Evolutionary conservation across 1,140 invertebrate species (phyloP).

Genomic region (Stegodyphus mimosarum): DNA sequence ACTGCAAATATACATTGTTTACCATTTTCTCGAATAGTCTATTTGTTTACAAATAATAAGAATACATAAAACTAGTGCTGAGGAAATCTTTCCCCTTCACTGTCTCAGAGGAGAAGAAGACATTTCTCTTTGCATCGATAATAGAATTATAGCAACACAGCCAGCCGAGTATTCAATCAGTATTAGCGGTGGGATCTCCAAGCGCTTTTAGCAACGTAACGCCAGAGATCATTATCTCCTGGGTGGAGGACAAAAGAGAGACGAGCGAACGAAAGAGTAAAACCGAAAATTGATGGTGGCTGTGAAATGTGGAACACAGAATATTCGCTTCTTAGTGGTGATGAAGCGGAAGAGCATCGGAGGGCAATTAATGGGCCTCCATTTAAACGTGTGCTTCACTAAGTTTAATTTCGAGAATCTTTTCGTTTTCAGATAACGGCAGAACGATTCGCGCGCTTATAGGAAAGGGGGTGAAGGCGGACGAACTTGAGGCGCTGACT

Average conservation of each 20-base stretch:
- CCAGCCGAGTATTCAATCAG: slow-evolving; percentile 30
- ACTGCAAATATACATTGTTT: no score
- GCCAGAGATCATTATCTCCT: slow-evolving; percentile 45
- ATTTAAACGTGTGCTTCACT: slow-evolving; percentile 60
- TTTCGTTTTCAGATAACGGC: slow-evolving; percentile 15
- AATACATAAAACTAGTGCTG: no score
- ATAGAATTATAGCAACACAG: slow-evolving; percentile 38
- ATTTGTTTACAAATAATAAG: no score
- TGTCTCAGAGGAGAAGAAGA: not conserved
- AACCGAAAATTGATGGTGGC: slow-evolving; percentile 59
- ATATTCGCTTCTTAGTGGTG: slow-evolving; percentile 52
- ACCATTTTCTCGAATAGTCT: no score
- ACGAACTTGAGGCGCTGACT: slow-evolving; percentile 4
- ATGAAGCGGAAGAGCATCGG: slow-evolving; percentile 46
- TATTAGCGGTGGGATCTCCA: slow-evolving; percentile 23
- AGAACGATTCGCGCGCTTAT: slow-evolving; percentile 34
- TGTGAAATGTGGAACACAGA: slow-evolving; percentile 47
- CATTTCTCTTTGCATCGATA: slow-evolving; percentile 36
- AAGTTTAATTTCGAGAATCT: slow-evolving; percentile 52
- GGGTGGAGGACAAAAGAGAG: slow-evolving; percentile 3
- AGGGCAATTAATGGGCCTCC: slow-evolving; percentile 56
- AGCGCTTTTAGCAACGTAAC: slow-evolving; percentile 35
- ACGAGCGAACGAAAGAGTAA: slow-evolving; percentile 40
- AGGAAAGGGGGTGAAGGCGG: not conserved
- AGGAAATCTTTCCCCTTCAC: not conserved